These are phyloP conservation scores for Lagopus muta DNA, from an alignment of 2,113 vertebrate genomes.

Conservation along the genomic window DNA sequence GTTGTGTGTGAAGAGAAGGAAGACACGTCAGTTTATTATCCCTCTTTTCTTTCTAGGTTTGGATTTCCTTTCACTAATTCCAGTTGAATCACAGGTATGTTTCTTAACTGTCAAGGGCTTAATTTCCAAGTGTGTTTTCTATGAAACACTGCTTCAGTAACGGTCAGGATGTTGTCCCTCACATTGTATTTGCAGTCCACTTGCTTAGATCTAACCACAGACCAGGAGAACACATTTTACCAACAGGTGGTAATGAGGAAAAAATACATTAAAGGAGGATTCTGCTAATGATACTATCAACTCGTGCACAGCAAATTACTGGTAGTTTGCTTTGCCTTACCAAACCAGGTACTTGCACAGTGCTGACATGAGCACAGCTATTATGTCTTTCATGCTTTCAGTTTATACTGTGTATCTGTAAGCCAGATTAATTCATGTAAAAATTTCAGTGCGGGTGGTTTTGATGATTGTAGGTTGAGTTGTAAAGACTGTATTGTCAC, in stretches of 20 bases:
- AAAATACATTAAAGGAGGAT: neutral
- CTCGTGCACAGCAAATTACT: neutral
- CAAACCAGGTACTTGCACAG: accelerated
- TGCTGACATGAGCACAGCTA: no score
- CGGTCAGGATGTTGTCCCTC: neutral
- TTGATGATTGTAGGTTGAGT: neutral
- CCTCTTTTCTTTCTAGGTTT: slow-evolving; percentile 83
- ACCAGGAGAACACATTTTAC: neutral
- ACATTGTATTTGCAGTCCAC: neutral
- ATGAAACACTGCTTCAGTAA: accelerated
- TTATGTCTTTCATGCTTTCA: accelerated
- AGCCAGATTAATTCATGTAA: neutral
- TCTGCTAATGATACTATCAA: neutral
- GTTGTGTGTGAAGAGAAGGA: slow-evolving; percentile 34
- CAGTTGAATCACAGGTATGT: slow-evolving; percentile 94
- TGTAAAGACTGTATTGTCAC: neutral
- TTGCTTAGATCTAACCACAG: neutral
- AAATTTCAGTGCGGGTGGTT: neutral
- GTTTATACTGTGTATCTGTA: neutral
- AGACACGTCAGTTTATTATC: neutral
- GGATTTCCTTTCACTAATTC: slow-evolving; percentile 96
- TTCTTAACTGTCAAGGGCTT: slow-evolving; percentile 31
- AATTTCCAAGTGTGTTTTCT: neutral
- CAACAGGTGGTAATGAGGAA: neutral
- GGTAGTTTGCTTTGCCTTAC: neutral